Conservation (phyloP, 2,888 invertebrate genomes). For the Noctua fimbriata region DNA sequence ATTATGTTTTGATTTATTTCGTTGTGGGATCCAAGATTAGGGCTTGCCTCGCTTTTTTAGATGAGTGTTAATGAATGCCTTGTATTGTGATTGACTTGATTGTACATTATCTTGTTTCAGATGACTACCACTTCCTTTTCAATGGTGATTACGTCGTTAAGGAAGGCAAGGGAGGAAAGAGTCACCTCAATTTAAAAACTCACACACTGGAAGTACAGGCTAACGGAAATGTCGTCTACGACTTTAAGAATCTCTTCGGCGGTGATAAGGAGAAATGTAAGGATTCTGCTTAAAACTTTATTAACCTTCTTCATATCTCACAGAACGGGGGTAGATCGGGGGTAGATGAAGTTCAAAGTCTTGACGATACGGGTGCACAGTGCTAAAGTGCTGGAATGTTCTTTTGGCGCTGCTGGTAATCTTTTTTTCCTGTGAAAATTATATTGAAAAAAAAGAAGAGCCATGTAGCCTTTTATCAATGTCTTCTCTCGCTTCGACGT, state of each 20-base stretch:
- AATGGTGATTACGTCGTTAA: conserved; percentile 17
- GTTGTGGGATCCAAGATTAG: neutral
- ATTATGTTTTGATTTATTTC: neutral
- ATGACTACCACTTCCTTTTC: conserved; percentile 25
- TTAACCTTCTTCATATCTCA: neutral
- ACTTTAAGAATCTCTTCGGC: conserved; percentile 45
- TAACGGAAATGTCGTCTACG: conserved; percentile 36
- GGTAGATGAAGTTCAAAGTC: neutral
- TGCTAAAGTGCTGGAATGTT: neutral
- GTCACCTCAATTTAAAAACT: conserved; percentile 25
- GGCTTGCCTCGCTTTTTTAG: neutral
- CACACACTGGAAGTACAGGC: conserved; percentile 14
- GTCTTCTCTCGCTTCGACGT: too few species aligned
- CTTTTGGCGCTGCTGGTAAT: neutral
- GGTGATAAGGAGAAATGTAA: conserved; percentile 51
- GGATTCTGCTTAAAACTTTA: neutral
- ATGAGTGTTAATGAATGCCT: neutral
- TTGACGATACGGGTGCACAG: neutral
- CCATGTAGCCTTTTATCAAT: too few species aligned
- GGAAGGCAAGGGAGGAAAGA: conserved; percentile 13
- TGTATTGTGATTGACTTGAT: neutral
- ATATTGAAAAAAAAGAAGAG: too few species aligned
- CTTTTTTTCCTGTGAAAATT: neutral
- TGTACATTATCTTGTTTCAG: conserved; percentile 20
- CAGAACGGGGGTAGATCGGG: neutral